Percentiles rank a stretch among this genome's conserved stretches.
phyloP scores from a whole-genome alignment of 2,113 vertebrate species.

The Prunella himalayana region DNA sequence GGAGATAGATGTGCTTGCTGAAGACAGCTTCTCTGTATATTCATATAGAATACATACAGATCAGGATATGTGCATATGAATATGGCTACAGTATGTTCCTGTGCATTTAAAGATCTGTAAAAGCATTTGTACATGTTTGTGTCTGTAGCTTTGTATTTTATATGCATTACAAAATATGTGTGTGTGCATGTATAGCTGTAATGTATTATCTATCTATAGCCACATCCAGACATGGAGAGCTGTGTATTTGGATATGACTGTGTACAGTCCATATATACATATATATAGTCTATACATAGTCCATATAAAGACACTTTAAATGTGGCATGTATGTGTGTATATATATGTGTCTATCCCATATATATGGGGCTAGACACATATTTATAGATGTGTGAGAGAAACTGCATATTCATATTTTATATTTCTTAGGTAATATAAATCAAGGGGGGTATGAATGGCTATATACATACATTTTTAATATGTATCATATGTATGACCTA shows the following conservation, averaged over 20 bases:
- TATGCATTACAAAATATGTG: no score
- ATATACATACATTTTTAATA: background rate
- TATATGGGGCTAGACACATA: background rate
- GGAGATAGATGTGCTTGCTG: accelerated
- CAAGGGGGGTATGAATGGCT: background rate
- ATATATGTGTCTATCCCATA: background rate
- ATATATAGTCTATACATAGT: background rate
- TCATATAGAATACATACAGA: no score
- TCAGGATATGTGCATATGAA: no score
- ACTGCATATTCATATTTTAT: background rate
- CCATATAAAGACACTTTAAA: background rate
- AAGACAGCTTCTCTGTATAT: accelerated
- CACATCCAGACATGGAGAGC: no score
- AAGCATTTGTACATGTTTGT: background rate
- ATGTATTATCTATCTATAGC: no score
- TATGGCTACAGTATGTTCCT: accelerated
- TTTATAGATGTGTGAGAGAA: background rate
- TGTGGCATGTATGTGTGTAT: background rate
- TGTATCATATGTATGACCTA: background rate
- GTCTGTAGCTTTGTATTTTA: background rate
- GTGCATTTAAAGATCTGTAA: no score
- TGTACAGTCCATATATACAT: background rate
- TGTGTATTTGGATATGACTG: accelerated
- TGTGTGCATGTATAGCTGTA: background rate
- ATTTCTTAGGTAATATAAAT: background rate